Evolutionary conservation across 2,113 vertebrate species (phyloP).

Genomic region (Crypturellus undulatus): DNA sequence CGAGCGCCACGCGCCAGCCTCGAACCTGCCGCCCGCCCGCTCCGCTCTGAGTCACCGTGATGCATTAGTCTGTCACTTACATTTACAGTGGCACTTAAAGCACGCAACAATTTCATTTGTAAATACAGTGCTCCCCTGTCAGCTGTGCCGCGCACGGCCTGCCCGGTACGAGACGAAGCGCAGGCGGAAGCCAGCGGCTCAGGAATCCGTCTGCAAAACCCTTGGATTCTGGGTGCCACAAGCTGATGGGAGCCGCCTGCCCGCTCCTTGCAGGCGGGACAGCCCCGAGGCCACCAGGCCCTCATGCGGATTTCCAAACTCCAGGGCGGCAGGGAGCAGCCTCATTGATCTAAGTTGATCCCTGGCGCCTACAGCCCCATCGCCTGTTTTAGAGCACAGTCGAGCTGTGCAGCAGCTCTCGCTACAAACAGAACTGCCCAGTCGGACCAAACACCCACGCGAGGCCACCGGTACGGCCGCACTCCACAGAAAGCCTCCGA

Average conservation of each 20-base stretch:
- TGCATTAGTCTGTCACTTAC: background rate
- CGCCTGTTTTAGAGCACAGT: background rate
- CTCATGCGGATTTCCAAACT: too few species aligned
- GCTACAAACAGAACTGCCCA: background rate
- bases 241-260: background rate
- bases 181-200: background rate
- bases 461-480: background rate
- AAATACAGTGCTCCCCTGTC: background rate
- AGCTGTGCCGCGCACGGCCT: background rate
- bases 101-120: background rate
- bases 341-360: slow-evolving; percentile 29
- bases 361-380: too few species aligned
- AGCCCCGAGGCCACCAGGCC: too few species aligned
- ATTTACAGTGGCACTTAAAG: background rate
- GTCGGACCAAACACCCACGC: background rate
- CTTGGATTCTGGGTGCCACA: fast-evolving
- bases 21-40: background rate
- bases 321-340: background rate
- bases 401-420: fast-evolving
- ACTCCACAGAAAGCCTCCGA: too few species aligned
- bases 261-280: too few species aligned
- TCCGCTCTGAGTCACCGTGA: fast-evolving
- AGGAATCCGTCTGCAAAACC: background rate
- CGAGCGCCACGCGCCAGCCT: fast-evolving
- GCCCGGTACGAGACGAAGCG: background rate